Base-by-base conservation (phyloP, 2,888 invertebrate genomes). In the Notodonta dromedarius region DNA sequence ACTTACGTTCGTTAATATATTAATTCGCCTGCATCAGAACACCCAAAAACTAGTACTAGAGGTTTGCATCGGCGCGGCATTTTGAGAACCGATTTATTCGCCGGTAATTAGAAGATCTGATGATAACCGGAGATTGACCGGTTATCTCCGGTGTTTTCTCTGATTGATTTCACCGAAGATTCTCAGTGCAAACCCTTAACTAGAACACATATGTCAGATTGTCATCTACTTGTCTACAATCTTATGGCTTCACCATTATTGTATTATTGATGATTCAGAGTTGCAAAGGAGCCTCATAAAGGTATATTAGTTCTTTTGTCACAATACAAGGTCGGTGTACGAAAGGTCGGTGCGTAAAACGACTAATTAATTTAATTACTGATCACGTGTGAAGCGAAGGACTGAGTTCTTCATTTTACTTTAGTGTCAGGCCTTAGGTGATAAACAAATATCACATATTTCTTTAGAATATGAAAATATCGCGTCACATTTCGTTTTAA, bases 381-480 rank as follows among this genome's bases (percentile, higher is more conserved):
- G 65, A 70, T 56, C 61, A 61, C 58, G 44, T 66, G 63, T 65
- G 63, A 65, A 67, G 62, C 71, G 65, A 62, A 65, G 65, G 66
- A 71, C 65, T 71, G 76, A 79, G 80, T 80, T 83, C 73, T 80
- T 74, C 40, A 56, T 46, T 73, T 70, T 73, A 69, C 63, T 63
- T 63, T 70, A 69, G 68, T 63, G 67, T 69, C 70, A 66, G 80
- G 78, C 77, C 78, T 77, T 79, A 82, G 67, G 86, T 88, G 90
- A 89, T 87, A 84, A 85, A 67, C 63, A 87, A 86, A 88, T 91
- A 91, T 91, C 91, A 91, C 89, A 91, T 84, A 73, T 84, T 78
- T 83, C 76, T 89, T 91, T 90, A 90, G 88, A 90, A 89, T 91
- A 90, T 87, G 87, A 89, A 89, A 91, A 89, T 90, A 90, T 87